These are phyloP conservation scores for Geotrypetes seraphini DNA, from an alignment of 2,797 vertebrate genomes.

Conservation along the genomic window DNA sequence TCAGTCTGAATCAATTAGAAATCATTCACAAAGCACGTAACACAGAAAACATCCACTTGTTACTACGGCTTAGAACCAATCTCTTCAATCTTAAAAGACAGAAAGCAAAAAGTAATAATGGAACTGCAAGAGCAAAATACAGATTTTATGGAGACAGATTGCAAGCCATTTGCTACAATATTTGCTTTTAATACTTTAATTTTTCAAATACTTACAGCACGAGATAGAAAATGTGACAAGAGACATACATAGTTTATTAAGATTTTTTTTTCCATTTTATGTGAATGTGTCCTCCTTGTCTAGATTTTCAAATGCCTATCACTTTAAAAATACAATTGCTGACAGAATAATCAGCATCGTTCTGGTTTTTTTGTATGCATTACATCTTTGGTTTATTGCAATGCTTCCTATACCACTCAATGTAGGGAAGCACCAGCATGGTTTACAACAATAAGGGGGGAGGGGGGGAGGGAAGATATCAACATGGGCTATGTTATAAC, in stretches of 20 bases:
- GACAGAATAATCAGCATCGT: neutral
- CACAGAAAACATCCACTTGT: conserved; percentile 52
- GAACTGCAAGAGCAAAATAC: conserved; percentile 47
- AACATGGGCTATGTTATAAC: no score
- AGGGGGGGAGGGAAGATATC: no score
- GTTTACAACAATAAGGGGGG: no score
- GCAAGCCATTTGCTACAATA: conserved; percentile 59
- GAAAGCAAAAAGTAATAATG: conserved; percentile 46
- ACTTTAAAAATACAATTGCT: conserved; percentile 27
- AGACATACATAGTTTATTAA: conserved; percentile 61
- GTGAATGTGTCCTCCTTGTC: conserved; percentile 25
- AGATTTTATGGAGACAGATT: conserved; percentile 58
- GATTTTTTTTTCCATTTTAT: conserved; percentile 35
- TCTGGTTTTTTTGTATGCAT: no score
- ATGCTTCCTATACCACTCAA: no score
- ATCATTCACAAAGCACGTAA: conserved; percentile 70
- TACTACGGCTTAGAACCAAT: conserved; percentile 40
- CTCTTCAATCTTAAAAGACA: conserved; percentile 46
- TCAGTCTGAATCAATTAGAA: conserved; percentile 72
- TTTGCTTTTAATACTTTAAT: conserved; percentile 74
- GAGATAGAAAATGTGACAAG: no score
- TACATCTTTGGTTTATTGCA: no score
- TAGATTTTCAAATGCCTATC: conserved; percentile 14
- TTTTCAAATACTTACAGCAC: conserved; percentile 50
- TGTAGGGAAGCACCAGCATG: no score